A percentile compares a stretch with the other conserved stretches of the same genome.
phyloP scores from a whole-genome alignment of 2,113 vertebrate species.

The Dolichallabes microphthalmus region DNA sequence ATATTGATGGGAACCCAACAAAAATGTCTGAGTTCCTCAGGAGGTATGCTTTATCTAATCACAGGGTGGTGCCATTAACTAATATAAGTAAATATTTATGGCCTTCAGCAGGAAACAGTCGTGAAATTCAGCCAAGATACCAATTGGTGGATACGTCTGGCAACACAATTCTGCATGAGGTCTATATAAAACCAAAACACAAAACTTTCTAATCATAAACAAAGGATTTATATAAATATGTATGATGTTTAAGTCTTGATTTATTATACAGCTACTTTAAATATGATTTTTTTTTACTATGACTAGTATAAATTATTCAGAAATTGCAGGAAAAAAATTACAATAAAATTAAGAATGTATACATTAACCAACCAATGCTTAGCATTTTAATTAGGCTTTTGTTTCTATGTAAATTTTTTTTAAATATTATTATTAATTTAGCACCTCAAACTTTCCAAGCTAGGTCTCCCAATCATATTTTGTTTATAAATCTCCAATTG shows the following conservation, averaged over 20 bases:
- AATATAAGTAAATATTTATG: neutral
- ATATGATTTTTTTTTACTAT: neutral
- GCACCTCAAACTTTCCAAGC: neutral
- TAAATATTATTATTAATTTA: neutral
- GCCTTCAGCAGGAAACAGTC: neutral
- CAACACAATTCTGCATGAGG: neutral
- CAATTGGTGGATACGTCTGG: neutral
- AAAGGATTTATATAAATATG: neutral
- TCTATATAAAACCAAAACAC: neutral
- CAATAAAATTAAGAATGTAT: neutral
- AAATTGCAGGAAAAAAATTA: neutral
- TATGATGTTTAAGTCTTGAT: neutral
- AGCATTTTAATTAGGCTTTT: neutral
- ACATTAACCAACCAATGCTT: neutral
- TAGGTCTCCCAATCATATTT: neutral
- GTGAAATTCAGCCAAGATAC: neutral
- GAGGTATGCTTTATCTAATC: neutral
- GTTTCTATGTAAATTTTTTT: neutral
- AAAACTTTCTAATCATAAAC: neutral
- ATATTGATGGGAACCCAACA: constrained; percentile 27
- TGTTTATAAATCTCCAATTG: constrained; percentile 9
- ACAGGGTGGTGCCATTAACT: neutral
- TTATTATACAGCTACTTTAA: neutral
- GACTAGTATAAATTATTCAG: neutral
- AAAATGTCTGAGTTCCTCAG: constrained; percentile 6